phyloP scores from a whole-genome alignment of 2,888 invertebrate species.

The Nymphalis polychloros region DNA sequence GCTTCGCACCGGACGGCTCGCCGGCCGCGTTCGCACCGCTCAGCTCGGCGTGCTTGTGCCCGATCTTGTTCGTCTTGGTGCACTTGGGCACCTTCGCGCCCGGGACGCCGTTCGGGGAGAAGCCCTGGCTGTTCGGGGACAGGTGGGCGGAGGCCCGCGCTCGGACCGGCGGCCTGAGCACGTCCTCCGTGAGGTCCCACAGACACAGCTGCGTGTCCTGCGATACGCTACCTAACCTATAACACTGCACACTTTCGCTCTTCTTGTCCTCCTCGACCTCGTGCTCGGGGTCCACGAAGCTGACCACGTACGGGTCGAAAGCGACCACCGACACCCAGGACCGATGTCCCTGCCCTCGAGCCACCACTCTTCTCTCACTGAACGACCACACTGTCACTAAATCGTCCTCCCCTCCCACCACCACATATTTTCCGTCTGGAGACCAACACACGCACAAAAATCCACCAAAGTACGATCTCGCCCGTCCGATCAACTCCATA shows the following conservation, averaged over 20 bases:
- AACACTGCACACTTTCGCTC: constrained; percentile 82
- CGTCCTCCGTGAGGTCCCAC: constrained; percentile 99
- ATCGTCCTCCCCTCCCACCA: constrained; percentile 99
- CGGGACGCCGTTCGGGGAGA: constrained; percentile 52
- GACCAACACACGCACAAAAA: constrained; percentile 99
- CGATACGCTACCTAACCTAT: constrained; percentile 95
- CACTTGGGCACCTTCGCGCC: constrained; percentile 72
- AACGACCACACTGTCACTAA: constrained; percentile 98
- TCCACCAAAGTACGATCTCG: constrained; percentile 98
- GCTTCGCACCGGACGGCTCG: constrained; percentile 62
- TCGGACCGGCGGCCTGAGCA: constrained; percentile 87
- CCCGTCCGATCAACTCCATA: constrained; percentile 96
- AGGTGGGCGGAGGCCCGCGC: constrained; percentile 69
- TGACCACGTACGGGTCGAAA: constrained; percentile 93
- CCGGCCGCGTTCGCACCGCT: constrained; percentile 55
- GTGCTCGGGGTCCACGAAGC: constrained; percentile 84
- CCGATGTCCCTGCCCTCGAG: constrained; percentile 98
- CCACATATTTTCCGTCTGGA: constrained; percentile 96
- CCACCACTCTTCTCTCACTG: constrained; percentile 94
- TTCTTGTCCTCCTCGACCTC: constrained; percentile 73
- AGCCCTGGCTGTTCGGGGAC: constrained; percentile 47
- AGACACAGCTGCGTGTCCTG: constrained; percentile 99
- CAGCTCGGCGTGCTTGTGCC: constrained; percentile 58
- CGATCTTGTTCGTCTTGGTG: constrained; percentile 64
- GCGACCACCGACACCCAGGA: constrained; percentile 99